Percentiles rank a stretch among this genome's conserved stretches.
Conservation (phyloP, 2,888 invertebrate species). For the Caenorhabditis angaria region DNA sequence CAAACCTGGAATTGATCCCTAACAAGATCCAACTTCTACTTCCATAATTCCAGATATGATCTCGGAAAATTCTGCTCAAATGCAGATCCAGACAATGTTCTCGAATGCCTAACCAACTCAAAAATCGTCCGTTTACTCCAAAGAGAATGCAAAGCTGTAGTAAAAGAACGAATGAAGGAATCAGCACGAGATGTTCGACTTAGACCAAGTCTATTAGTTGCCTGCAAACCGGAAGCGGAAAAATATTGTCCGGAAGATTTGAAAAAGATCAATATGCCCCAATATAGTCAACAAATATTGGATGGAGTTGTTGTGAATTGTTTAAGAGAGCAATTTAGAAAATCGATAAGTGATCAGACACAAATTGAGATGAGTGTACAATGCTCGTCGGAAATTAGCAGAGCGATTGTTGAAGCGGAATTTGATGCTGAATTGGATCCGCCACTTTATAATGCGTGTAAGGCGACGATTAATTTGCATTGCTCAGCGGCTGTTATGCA, state of each 20-base stretch:
- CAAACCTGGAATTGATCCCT: too few species aligned
- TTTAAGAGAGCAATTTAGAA: slow-evolving; percentile 64
- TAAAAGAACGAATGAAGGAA: slow-evolving; percentile 66
- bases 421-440: slow-evolving; percentile 91
- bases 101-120: slow-evolving; percentile 68
- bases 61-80: slow-evolving; percentile 64
- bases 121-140: slow-evolving; percentile 67
- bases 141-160: slow-evolving; percentile 57
- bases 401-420: slow-evolving; percentile 76
- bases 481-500: slow-evolving; percentile 58
- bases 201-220: slow-evolving; percentile 85
- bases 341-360: slow-evolving; percentile 46
- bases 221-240: slow-evolving; percentile 79
- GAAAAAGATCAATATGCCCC: slow-evolving; percentile 59
- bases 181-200: slow-evolving; percentile 81
- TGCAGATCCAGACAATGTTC: slow-evolving; percentile 59
- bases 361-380: slow-evolving; percentile 40
- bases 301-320: slow-evolving; percentile 65
- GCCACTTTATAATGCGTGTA: slow-evolving; percentile 82
- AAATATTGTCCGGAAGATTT: slow-evolving; percentile 64
- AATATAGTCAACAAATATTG: slow-evolving; percentile 58
- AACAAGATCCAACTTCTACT: not conserved
- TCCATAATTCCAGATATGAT: slow-evolving; percentile 73
- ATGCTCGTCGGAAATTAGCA: slow-evolving; percentile 48
- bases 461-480: slow-evolving; percentile 60